phyloP scores from a whole-genome alignment of 1,140 invertebrate genomes.

The Aphaenogaster floridana region DNA sequence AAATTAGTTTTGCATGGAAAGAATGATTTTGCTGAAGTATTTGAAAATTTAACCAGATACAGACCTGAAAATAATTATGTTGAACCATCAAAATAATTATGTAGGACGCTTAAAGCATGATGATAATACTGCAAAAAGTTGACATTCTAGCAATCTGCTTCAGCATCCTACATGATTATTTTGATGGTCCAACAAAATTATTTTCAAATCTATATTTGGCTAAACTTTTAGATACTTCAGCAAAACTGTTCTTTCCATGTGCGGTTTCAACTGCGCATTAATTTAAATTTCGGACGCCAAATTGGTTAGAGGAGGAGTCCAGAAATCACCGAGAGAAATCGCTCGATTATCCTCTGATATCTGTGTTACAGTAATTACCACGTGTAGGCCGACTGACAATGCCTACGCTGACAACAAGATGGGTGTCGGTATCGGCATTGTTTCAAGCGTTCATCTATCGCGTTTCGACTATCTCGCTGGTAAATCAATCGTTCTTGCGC shows the following conservation, averaged over 20 bases:
- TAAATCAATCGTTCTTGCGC: conserved; percentile 67
- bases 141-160: too few relatives aligned
- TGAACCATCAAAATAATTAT: too few relatives aligned
- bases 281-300: neutral
- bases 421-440: conserved; percentile 66
- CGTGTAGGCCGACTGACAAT: conserved; percentile 68
- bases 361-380: conserved; percentile 80
- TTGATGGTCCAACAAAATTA: too few relatives aligned
- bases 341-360: conserved; percentile 47
- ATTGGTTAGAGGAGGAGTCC: conserved; percentile 30
- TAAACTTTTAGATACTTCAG: too few relatives aligned
- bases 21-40: too few relatives aligned
- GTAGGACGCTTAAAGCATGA: too few relatives aligned
- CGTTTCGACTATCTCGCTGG: conserved; percentile 59
- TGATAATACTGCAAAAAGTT: too few relatives aligned
- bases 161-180: too few relatives aligned
- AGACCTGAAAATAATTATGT: too few relatives aligned
- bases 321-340: conserved; percentile 55
- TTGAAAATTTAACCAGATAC: too few relatives aligned
- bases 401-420: neutral
- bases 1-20: neutral
- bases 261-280: neutral
- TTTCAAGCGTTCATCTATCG: conserved; percentile 61
- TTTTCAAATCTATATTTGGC: too few relatives aligned
- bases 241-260: too few relatives aligned